Base-by-base conservation (phyloP, 2,113 vertebrate species). In the Brachyistius frenatus region DNA sequence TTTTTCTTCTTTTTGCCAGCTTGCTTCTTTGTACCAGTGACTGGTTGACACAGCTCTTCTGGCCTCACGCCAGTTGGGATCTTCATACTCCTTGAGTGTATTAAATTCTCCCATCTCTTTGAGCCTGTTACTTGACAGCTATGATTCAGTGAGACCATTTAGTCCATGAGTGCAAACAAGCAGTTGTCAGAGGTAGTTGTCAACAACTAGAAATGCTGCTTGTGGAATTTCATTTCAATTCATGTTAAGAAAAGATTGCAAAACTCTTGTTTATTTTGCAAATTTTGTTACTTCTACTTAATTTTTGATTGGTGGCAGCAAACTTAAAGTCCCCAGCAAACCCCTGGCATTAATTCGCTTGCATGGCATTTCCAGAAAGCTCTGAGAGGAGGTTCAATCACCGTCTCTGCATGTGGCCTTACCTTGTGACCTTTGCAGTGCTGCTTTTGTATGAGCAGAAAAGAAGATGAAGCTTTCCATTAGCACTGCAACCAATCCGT, bases 401-500 rank as follows among this genome's bases (percentile, higher is more conserved):
- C 39, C 0, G 0, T 23, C 76, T 58, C 74, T 54, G 70, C 75
- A 15, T 73, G 78, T 82, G 78, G 71, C 60, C 49, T 78, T 60
- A 81, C 65, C 58, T 64, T 30, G 81, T 70, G 69, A 66, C 68
- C 65, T 74, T 71, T 56, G 23, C 55, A 2, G 44, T 4, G 10
- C 32, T 54, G 69, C 73, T 80, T 72, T 73, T 73, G 31, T 70
- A 39, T 32, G 77, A 53, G 69, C 54, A 61, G 50, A 75, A 67
- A 82, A 86, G 58, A 73, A 68, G 70, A 73, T 67, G 74, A 70
- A 74, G 67, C 60, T 66, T 78, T 49, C 66, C 15, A 73, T 72
- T 72, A 53, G 50, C 64, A 11, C 54, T 2, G 33, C 41, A 68
- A 50, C 6, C 14, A 76, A 85, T 79, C 71, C 62, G 11, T 31